phyloP scores from a whole-genome alignment of 1,140 invertebrate genomes.

The Telenomus remus region DNA sequence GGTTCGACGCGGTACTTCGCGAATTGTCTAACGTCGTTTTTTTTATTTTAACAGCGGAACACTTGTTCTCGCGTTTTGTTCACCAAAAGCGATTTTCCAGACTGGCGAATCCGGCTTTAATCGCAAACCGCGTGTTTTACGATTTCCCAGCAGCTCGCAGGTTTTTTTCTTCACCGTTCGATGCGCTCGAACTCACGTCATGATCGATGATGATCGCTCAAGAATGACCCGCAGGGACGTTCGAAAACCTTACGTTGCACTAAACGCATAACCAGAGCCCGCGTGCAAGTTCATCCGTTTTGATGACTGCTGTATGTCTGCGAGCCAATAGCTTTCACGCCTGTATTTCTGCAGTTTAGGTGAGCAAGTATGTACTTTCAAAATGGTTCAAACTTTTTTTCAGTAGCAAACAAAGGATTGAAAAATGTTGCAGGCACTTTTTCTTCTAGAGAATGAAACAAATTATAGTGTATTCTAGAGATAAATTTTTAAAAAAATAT shows the following conservation, averaged over 20 bases:
- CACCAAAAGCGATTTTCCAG: constrained; percentile 60
- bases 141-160: constrained; percentile 49
- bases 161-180: constrained; percentile 54
- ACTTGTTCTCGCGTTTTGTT: constrained; percentile 19
- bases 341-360: constrained; percentile 19
- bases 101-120: constrained; percentile 57
- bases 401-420: constrained; percentile 30
- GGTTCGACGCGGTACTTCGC: constrained; percentile 41
- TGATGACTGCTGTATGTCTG: constrained; percentile 23
- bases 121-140: constrained; percentile 38
- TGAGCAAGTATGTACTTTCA: constrained; percentile 7
- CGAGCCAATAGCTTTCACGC: constrained; percentile 25
- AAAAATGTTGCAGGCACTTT: constrained; percentile 11
- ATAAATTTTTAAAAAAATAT: no score
- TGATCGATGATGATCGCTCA: constrained; percentile 47
- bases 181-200: constrained; percentile 59
- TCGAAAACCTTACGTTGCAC: constrained; percentile 27
- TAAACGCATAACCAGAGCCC: constrained; percentile 38
- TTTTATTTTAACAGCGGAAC: constrained; percentile 46
- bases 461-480: no score
- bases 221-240: constrained; percentile 35
- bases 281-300: constrained; percentile 17
- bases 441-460: constrained; percentile 11
- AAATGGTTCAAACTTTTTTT: constrained; percentile 9
- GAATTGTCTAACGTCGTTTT: constrained; percentile 57